Base-by-base conservation (phyloP, 2,113 vertebrate species). In the Saccopteryx bilineata region DNA sequence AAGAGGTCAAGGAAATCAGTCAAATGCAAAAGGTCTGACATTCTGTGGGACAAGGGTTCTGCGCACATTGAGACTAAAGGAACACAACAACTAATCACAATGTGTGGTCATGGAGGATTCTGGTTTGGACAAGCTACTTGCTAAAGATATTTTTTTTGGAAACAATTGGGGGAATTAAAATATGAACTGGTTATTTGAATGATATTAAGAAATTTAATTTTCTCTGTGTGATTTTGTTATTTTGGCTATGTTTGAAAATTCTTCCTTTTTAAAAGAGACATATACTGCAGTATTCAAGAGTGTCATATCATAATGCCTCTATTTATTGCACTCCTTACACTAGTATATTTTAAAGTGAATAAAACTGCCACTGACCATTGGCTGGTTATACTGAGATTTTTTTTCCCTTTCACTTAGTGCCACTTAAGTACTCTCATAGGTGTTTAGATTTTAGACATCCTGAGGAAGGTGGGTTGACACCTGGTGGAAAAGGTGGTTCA, bases 241-340 rank as follows among this genome's bases (percentile, higher is more conserved):
- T 95, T 95, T 90, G 65, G 21, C 21, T 93, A 68, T 79, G 11
- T 80, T 94, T 90, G 33, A 48, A 69, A 93, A 79, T 88, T 7
- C 31, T 60, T 14, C 12, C 54, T 52, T 52, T 61, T 23, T 24
- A 50, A 93, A 54, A 88, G 56, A 93, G 13, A 79, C 28, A 54
- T 46, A 31, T 28, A n/a, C 21, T 66, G 50, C 61, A 54, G 18
- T 81, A 91, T 8, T 61, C 91, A 80, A 89, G 24, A 46, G 31
- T 74, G 39, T 23, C 74, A 69, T 91, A 82, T 50, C 33, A 80
- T 66, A 79, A 90, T 60, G 46, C 11, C 6, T 78, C 9, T 52
- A 88, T 61, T 93, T 82, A 83, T 56, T 71, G 1, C 72, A 52
- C 76, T 88, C 17, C 81, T 95, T 81, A 95, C 26, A 78, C 4